These are phyloP conservation scores for Zaprionus ghesquierei DNA, from an alignment of 1,140 invertebrate genomes.

Conservation along the genomic window DNA sequence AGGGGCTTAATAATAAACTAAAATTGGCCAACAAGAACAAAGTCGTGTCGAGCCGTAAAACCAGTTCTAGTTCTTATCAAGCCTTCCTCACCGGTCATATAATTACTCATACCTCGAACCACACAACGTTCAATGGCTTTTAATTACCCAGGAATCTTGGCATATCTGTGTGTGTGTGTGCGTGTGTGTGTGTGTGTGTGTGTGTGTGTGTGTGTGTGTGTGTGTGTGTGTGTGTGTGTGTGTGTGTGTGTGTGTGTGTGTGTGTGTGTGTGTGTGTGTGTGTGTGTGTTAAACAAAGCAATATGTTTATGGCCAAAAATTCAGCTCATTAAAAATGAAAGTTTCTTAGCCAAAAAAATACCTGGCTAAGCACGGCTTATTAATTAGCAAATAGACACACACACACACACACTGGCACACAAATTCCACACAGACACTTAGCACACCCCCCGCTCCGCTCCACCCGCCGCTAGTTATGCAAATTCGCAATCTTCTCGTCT, in stretches of 20 bases:
- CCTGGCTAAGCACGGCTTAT: conserved; percentile 46
- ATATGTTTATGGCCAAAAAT: conserved; percentile 41
- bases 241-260: conserved; percentile 9
- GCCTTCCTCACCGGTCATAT: conserved; percentile 69
- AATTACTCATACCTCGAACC: conserved; percentile 62
- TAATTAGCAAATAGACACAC: conserved; percentile 55
- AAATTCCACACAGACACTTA: background rate
- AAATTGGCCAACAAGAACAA: conserved; percentile 12
- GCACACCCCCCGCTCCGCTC: background rate
- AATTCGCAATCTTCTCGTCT: conserved; percentile 24
- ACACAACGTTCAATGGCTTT: conserved; percentile 60
- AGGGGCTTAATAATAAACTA: conserved; percentile 33
- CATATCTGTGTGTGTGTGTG: conserved; percentile 21
- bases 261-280: conserved; percentile 11
- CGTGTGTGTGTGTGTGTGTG: conserved; percentile 4
- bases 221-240: conserved; percentile 9
- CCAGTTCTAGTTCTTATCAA: conserved; percentile 78
- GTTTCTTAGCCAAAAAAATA: conserved; percentile 45
- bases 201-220: conserved; percentile 3
- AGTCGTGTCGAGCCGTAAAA: conserved; percentile 35
- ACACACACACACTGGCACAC: background rate
- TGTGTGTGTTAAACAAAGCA: conserved; percentile 31
- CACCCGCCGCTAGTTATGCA: conserved; percentile 15
- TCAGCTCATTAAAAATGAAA: conserved; percentile 77
- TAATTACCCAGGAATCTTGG: conserved; percentile 67